phyloP scores from a whole-genome alignment of 2,888 invertebrate genomes.

The Cataglyphis cursor region DNA sequence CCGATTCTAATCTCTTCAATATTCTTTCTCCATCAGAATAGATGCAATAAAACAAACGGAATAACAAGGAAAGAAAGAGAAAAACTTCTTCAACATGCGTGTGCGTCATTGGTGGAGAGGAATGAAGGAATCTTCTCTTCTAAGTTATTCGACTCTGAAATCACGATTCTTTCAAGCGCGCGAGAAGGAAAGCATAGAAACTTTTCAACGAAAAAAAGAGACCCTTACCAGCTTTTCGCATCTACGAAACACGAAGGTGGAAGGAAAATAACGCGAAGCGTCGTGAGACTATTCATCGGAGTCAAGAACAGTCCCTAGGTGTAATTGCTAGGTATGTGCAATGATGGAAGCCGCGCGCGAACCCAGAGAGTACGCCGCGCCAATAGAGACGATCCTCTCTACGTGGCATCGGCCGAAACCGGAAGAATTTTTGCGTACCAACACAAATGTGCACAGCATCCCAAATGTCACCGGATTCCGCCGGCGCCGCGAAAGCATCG shows the following conservation, averaged over 20 bases:
- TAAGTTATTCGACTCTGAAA: neutral
- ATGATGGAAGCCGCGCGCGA: constrained; percentile 11
- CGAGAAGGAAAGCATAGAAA: neutral
- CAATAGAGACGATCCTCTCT: constrained; percentile 17
- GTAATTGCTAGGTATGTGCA: constrained; percentile 4
- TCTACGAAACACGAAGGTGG: neutral
- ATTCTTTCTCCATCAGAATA: neutral
- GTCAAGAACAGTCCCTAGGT: neutral
- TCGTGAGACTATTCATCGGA: neutral
- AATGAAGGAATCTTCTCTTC: neutral
- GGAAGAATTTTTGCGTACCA: neutral
- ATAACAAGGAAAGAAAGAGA: neutral
- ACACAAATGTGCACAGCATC: neutral
- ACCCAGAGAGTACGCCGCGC: constrained; percentile 41
- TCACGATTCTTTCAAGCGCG: neutral
- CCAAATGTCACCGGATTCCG: constrained; percentile 9
- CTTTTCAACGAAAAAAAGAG: neutral
- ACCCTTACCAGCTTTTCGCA: neutral
- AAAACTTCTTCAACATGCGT: neutral
- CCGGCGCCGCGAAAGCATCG: constrained; percentile 15
- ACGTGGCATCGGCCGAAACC: constrained; percentile 43
- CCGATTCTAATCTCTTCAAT: neutral
- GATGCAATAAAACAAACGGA: neutral
- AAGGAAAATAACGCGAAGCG: neutral
- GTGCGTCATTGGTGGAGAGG: neutral